Evolutionary conservation across 2,113 vertebrate genomes (phyloP).

Genomic region (Osmerus eperlanus): DNA sequence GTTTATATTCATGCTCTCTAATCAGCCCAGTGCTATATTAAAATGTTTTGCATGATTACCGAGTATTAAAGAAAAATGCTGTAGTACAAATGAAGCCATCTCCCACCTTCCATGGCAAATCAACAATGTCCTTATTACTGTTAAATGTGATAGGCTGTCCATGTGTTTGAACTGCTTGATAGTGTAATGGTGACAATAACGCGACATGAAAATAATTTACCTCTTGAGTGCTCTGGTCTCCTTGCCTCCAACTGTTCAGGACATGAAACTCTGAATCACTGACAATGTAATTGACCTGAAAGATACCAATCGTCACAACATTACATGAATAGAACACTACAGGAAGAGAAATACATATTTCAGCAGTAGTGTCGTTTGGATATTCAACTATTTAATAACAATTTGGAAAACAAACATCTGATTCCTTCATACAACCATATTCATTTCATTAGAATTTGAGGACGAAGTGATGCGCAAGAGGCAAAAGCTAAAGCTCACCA

Average conservation of each 20-base stretch:
- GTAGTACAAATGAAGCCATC: too few species aligned
- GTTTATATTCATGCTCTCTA: too few species aligned
- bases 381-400: too few species aligned
- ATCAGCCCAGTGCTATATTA: too few species aligned
- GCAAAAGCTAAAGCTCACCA: slow-evolving; percentile 77
- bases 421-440: background rate
- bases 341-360: background rate
- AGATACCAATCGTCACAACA: slow-evolving; percentile 14
- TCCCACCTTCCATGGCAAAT: too few species aligned
- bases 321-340: background rate
- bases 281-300: slow-evolving; percentile 93
- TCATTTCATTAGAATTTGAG: background rate
- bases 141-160: too few species aligned
- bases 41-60: too few species aligned
- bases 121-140: too few species aligned
- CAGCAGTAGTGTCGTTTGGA: too few species aligned
- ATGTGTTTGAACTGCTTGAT: background rate
- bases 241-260: slow-evolving; percentile 93
- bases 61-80: too few species aligned
- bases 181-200: background rate
- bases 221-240: slow-evolving; percentile 94
- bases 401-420: background rate
- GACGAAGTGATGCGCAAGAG: background rate
- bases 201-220: slow-evolving; percentile 60
- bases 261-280: slow-evolving; percentile 96